These are phyloP conservation scores for Pollicipes pollicipes DNA, from an alignment of 1,140 invertebrate genomes.

Conservation along the genomic window DNA sequence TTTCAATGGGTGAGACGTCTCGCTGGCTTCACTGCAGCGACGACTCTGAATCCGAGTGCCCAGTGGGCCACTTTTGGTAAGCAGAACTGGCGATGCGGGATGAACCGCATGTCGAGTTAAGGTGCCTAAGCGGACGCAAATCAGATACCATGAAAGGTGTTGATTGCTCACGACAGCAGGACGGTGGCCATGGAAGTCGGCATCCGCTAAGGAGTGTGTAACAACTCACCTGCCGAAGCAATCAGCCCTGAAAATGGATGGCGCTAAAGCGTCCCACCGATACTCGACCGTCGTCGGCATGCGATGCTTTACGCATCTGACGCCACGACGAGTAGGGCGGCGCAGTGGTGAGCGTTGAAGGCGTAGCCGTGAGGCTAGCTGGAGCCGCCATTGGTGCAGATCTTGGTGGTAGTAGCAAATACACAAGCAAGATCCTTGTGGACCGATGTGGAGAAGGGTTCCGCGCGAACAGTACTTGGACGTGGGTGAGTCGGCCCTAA, in stretches of 20 bases:
- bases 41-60: constrained; percentile 26
- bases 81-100: constrained; percentile 40
- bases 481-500: constrained; percentile 67
- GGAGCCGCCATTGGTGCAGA: constrained; percentile 62
- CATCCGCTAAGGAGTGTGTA: constrained; percentile 76
- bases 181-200: constrained; percentile 78
- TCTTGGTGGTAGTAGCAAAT: constrained; percentile 78
- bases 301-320: constrained; percentile 9
- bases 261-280: constrained; percentile 45
- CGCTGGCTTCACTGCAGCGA: constrained; percentile 40
- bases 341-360: constrained; percentile 38
- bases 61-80: constrained; percentile 43
- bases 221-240: constrained; percentile 75
- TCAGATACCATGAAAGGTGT: constrained; percentile 65
- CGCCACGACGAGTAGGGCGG: constrained; percentile 11
- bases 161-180: constrained; percentile 68
- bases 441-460: constrained; percentile 72
- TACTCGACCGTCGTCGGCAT: constrained; percentile 11
- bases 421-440: constrained; percentile 56
- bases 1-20: constrained; percentile 62
- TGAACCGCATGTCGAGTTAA: constrained; percentile 19
- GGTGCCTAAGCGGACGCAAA: constrained; percentile 47
- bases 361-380: constrained; percentile 51
- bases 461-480: constrained; percentile 76
- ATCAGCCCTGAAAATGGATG: constrained; percentile 82